Evolutionary conservation across 2,888 invertebrate genomes (phyloP), one percentile per base, ranked within the genome.

Genomic region (Sarcophaga carnaria): DNA sequence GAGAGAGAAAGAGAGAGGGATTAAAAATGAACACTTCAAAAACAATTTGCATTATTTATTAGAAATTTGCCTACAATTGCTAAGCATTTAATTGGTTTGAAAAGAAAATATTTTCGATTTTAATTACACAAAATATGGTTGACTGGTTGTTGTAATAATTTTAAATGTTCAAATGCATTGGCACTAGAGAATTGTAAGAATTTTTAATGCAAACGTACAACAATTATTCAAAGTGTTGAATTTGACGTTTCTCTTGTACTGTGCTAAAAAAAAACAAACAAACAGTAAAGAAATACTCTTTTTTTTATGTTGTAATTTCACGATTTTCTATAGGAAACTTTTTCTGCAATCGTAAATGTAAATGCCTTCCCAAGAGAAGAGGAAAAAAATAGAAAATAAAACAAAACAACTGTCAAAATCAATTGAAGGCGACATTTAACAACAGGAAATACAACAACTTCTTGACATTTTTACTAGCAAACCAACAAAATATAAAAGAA

Each of bases 401-500:
- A 87, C 59, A 20, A 89, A 90, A 91, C 91, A 91, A 89, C 91
- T 88, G 92, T 89, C 92, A 91, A 91, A 91, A 89, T 90, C 83
- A 89, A 92, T 92, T 84, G 92, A 90, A 89, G 86, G 89, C 88
- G 91, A 91, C 92, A 91, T 89, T 90, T 89, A 83, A 62, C 4
- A 87, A 62, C 4, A 87, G 89, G 89, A 89, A 81, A 60, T 20
- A 64, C 72, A 75, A 78, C 60, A 59, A 70, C 49, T 75, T 70
- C 75, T 79, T 84, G 77, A 72, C 77, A 78, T 70, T 78, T 49
- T 37, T 37, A 37, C 2, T 37, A 10, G 37, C 2, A 37, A 37
- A 37, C 37, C 37, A 37, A 37, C 37, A 37, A 37, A 37, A 37
- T 10, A 54, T 54, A 54, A 14, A 54, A 54, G 54, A 14, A 54